Base-by-base conservation (phyloP, 2,888 invertebrate genomes). In the Sinohyriopsis cumingii region DNA sequence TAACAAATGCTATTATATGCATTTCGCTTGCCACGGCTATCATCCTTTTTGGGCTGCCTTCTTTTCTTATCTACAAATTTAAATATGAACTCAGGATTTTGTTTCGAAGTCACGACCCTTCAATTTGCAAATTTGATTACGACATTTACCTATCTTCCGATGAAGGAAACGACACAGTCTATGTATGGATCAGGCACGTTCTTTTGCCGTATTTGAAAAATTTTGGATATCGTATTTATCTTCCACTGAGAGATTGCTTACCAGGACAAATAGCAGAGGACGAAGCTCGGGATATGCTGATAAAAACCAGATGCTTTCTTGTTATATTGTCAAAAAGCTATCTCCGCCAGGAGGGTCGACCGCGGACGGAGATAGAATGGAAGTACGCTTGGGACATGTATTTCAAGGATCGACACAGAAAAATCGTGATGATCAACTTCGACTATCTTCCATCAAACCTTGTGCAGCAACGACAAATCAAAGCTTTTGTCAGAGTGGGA, bases 281-380 rank as follows among this genome's bases (percentile, higher is more conserved):
- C 53, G 25, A 25, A 18, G 56, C 60, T 20, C 22, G 33, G 15
- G 20, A 59, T 12, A 54, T 28, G 19, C 25, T 68, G 19, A 6
- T 5, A 5, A 28, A 59, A 20, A 59, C 54, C 22, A 63, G 28
- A n/a, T 64, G 64, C 20, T 59, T 33, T n/a, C 28, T 68, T 15
- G 28, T 68, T n/a, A 55, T 68, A 24, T 55, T 64, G 1, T 54
- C 45, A n/a, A 53, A 63, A 18, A 53, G 55, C 9, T 60, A 61
- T 45, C 45, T 45, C 55, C 24, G n/a, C 22, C 7, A 15, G 5
- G 54, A 33, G 9, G 59, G 24, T 5, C 28, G 7, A n/a, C 18
- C 24, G 4, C 56, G 68, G 59, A 68, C 59, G 28, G n/a, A 54
- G 20, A n/a, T 68, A 4, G 68, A 68, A 63, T 68, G 68, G 68